Evolutionary conservation across 2,888 invertebrate species (phyloP), one percentile per base, ranked within the genome.

Genomic region (Stenoptilia bipunctidactyla): DNA sequence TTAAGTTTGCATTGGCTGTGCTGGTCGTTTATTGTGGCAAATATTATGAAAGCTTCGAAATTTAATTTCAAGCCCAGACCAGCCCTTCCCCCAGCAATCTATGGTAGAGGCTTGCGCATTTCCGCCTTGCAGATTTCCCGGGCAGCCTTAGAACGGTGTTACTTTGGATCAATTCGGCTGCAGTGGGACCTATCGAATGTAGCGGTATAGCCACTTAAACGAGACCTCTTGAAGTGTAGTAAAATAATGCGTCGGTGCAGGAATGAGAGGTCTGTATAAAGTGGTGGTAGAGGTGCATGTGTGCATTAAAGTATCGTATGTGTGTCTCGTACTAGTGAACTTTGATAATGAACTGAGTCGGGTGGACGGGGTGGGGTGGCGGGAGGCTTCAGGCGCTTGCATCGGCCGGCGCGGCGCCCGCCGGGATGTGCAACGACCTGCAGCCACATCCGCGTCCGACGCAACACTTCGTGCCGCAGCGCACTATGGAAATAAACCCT

Each of bases 331-430:
- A 73, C 76, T 73, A 77, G 72, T 82, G 82, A 82, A 82, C 82
- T 80, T 82, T 82, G 80, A 70, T 82, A 82, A 82, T 82, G 82
- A 82, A 82, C 82, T 68, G 58, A 56, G 64, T 63, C 72, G 68
- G 65, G 51, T 56, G 57, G 49, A 51, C 51, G 38, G 47, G 45
- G 54, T 50, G 45, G 52, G 50, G 51, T 49, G 50, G 52, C 50
- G 55, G 47, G 48, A 48, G 51, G 45, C 44, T 40, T 48, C 45
- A 43, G 45, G 44, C 43, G 38, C 44, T 42, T 45, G 61, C 64
- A 60, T 60, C 56, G 52, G 46, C 54, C 53, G 58, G 58, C n/a
- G n/a, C n/a, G n/a, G n/a, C n/a, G n/a, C n/a, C n/a, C n/a, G n/a
- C 4, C 20, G 4, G 20, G 57, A 58, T 62, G 65, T 70, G 66